These are phyloP conservation scores for Monopterus albus DNA, from an alignment of 2,113 vertebrate genomes.

Conservation along the genomic window DNA sequence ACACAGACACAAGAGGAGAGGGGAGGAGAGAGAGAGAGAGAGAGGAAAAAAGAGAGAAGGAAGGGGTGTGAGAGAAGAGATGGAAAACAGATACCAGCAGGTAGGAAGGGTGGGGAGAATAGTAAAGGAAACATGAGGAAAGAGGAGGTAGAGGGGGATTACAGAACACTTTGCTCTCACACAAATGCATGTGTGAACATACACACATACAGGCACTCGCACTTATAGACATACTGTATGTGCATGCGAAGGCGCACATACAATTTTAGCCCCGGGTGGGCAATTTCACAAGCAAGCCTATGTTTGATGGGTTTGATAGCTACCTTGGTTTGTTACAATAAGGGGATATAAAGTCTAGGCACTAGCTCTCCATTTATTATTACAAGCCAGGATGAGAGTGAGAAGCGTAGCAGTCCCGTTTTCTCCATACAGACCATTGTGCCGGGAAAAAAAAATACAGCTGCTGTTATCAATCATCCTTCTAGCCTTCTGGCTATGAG, in stretches of 20 bases:
- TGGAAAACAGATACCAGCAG: constrained; percentile 75
- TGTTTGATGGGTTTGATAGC: constrained; percentile 92
- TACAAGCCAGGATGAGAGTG: constrained; percentile 61
- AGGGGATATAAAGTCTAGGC: constrained; percentile 64
- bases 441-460: constrained; percentile 61
- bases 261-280: constrained; percentile 92
- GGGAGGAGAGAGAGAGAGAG: constrained; percentile 46
- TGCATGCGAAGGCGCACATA: constrained; percentile 82
- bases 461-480: constrained; percentile 64
- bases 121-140: constrained; percentile 71
- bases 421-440: constrained; percentile 47
- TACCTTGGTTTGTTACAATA: constrained; percentile 86
- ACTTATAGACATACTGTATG: constrained; percentile 77
- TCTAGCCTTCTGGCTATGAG: constrained; percentile 62
- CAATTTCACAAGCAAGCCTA: constrained; percentile 94
- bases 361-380: constrained; percentile 64
- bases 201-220: constrained; percentile 80
- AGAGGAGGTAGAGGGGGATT: constrained; percentile 74
- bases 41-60: constrained; percentile 12
- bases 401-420: constrained; percentile 61
- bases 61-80: constrained; percentile 53
- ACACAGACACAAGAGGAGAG: constrained; percentile 72
- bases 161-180: constrained; percentile 73
- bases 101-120: constrained; percentile 73
- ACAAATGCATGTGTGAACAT: constrained; percentile 79